Evolutionary conservation across 92 coral and sea anemone genomes (phyloP).

Genomic region (Ricordea florida): DNA sequence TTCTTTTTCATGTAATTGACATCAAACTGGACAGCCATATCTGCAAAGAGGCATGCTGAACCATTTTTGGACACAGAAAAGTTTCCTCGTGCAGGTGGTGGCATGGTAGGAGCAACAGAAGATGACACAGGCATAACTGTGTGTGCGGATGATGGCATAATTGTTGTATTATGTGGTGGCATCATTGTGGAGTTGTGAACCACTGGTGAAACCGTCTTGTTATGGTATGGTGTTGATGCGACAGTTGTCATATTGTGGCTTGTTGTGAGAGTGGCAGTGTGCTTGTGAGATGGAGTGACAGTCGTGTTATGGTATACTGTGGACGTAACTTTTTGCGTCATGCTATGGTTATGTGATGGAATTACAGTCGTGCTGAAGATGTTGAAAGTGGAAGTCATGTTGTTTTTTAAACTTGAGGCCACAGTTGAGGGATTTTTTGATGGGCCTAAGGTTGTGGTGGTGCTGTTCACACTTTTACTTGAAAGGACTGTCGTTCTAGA

Average conservation of each 20-base stretch:
- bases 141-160: constrained; percentile 37
- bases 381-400: no score
- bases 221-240: not conserved
- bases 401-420: no score
- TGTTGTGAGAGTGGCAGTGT: not conserved
- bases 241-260: not conserved
- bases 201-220: not conserved
- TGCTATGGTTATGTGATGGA: no score
- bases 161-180: constrained; percentile 25
- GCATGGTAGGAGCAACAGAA: constrained; percentile 19
- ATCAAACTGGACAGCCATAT: constrained; percentile 59
- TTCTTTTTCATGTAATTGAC: constrained; percentile 16
- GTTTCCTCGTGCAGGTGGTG: constrained; percentile 50
- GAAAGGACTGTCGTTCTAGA: no score
- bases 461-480: no score
- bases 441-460: no score
- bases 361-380: no score
- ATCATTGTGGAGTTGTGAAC: not conserved
- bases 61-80: constrained; percentile 55
- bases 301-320: not conserved
- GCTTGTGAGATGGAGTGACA: not conserved
- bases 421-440: no score
- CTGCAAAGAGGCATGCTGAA: constrained; percentile 52
- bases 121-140: constrained; percentile 57
- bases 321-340: no score